phyloP scores from a whole-genome alignment of 2,888 invertebrate species.

The Choristoneura rosaceana region DNA sequence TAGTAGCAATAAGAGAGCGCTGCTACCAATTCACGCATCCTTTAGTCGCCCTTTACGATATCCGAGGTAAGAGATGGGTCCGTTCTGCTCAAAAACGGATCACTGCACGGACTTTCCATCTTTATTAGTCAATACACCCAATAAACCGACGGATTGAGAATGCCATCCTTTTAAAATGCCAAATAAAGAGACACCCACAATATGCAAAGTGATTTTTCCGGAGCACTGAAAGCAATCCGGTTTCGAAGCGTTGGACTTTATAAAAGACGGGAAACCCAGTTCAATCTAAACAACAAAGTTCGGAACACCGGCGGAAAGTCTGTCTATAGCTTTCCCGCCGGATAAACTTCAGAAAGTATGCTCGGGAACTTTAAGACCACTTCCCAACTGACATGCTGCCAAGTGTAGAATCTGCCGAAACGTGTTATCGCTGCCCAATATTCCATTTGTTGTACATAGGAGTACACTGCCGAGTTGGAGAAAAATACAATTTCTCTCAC shows the following conservation, averaged over 20 bases:
- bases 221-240: background rate
- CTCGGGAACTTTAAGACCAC: conserved; percentile 8
- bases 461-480: background rate
- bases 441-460: background rate
- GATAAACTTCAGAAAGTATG: conserved; percentile 4
- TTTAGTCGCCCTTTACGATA: no score
- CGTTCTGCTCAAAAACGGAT: no score
- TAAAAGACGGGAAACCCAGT: conserved; percentile 3
- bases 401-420: background rate
- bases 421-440: background rate
- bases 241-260: background rate
- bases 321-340: conserved; percentile 1
- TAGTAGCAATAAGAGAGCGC: no score
- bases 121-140: background rate
- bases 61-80: no score
- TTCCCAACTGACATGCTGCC: conserved; percentile 1
- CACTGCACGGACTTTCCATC: no score
- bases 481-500: no score
- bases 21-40: no score
- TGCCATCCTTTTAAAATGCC: background rate
- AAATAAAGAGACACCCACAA: background rate
- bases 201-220: background rate
- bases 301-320: conserved; percentile 1
- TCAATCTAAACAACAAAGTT: conserved; percentile 9
- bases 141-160: background rate